These are phyloP conservation scores for Diorhabda sublineata DNA, from an alignment of 1,140 invertebrate species.

Conservation along the genomic window DNA sequence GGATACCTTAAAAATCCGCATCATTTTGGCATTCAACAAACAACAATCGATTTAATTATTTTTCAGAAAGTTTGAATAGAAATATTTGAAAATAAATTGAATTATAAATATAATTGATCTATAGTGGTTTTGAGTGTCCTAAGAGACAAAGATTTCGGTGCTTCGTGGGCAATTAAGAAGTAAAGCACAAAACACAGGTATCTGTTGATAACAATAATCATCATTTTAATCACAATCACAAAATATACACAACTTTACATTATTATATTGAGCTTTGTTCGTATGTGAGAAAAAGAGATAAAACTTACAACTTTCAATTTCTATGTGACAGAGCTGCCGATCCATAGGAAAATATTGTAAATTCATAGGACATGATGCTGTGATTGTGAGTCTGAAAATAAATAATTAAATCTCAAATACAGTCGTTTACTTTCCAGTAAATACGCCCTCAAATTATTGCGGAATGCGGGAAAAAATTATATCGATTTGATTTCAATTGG, in stretches of 20 bases:
- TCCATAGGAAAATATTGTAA: constrained; percentile 97
- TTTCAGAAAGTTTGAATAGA: too few species aligned
- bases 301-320: constrained; percentile 98
- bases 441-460: too few species aligned
- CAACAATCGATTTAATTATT: too few species aligned
- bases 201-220: constrained; percentile 36
- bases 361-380: constrained; percentile 96
- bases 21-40: too few species aligned
- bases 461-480: too few species aligned
- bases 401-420: neutral
- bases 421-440: too few species aligned
- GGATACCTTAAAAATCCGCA: too few species aligned
- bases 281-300: constrained; percentile 29
- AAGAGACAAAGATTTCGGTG: constrained; percentile 3
- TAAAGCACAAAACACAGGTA: constrained; percentile 44
- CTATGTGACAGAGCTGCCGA: constrained; percentile 92
- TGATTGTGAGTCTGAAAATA: constrained; percentile 86
- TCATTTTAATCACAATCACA: constrained; percentile 8
- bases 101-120: neutral
- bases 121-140: neutral
- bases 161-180: constrained; percentile 23
- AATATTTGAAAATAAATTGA: too few species aligned
- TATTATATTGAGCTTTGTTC: neutral
- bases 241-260: constrained; percentile 4
- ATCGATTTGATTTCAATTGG: too few species aligned